Conservation (phyloP, 30 jellyfish, hydroid and myxozoan species). For the Calvadosia cruxmelitensis region DNA sequence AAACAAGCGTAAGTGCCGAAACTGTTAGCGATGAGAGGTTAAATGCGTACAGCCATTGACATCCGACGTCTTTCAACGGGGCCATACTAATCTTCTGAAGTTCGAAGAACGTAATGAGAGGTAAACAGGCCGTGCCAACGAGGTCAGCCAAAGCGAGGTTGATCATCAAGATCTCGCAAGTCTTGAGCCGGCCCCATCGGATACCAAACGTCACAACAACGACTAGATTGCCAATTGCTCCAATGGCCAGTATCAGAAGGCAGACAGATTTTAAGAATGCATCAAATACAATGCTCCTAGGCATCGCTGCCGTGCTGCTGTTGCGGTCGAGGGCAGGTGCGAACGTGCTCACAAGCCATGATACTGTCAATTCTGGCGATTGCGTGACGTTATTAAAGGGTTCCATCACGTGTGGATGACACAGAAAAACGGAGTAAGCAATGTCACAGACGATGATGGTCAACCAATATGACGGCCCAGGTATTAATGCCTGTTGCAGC, state of each 20-base stretch:
- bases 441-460: too few species aligned
- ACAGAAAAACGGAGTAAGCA: too few species aligned
- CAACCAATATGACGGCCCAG: too few species aligned
- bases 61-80: constrained; percentile 38
- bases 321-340: too few species aligned
- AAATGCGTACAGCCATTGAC: constrained; percentile 59
- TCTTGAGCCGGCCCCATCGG: constrained; percentile 47
- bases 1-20: constrained; percentile 64
- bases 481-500: too few species aligned
- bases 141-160: constrained; percentile 87
- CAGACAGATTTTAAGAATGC: constrained; percentile 8
- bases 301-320: too few species aligned
- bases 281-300: neutral
- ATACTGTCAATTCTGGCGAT: too few species aligned
- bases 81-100: constrained; percentile 5
- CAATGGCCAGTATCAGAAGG: constrained; percentile 36
- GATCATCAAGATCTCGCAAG: constrained; percentile 80
- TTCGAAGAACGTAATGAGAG: constrained; percentile 40
- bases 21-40: constrained; percentile 51
- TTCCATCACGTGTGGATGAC: too few species aligned
- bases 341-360: too few species aligned
- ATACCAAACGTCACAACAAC: constrained; percentile 44
- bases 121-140: constrained; percentile 50
- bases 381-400: too few species aligned
- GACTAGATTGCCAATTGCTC: constrained; percentile 50